Conservation (phyloP, 2,113 vertebrate species). For the Fulica atra region DNA sequence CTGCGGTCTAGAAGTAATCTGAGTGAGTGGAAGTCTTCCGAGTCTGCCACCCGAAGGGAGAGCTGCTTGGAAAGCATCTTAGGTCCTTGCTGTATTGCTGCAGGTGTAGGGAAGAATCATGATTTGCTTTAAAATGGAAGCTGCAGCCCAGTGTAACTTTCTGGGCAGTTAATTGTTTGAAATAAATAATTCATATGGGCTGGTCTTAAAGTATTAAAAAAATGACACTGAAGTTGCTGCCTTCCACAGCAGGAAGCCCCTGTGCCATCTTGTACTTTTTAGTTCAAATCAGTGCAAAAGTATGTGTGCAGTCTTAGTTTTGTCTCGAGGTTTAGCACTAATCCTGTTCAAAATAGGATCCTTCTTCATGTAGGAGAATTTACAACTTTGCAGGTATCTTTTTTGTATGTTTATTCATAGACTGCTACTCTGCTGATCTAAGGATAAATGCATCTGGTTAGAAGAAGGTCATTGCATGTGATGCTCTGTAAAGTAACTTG, state of each 20-base stretch:
- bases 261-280: fast-evolving
- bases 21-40: fast-evolving
- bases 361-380: background rate
- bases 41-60: fast-evolving
- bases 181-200: background rate
- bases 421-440: background rate
- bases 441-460: background rate
- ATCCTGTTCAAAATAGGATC: background rate
- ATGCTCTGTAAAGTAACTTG: background rate
- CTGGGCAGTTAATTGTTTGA: background rate
- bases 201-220: background rate
- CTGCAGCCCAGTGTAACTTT: background rate
- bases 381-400: background rate
- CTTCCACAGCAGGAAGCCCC: background rate
- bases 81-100: fast-evolving
- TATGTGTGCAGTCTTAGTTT: fast-evolving
- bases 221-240: background rate
- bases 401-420: background rate
- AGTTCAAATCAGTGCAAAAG: background rate
- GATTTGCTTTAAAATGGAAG: background rate
- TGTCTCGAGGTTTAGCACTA: background rate
- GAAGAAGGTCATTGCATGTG: background rate
- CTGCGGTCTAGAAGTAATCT: fast-evolving
- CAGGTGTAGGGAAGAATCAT: too few species aligned
- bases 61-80: background rate